Conservation (phyloP, 2,888 invertebrate genomes). For the Sussaba pulchella region DNA sequence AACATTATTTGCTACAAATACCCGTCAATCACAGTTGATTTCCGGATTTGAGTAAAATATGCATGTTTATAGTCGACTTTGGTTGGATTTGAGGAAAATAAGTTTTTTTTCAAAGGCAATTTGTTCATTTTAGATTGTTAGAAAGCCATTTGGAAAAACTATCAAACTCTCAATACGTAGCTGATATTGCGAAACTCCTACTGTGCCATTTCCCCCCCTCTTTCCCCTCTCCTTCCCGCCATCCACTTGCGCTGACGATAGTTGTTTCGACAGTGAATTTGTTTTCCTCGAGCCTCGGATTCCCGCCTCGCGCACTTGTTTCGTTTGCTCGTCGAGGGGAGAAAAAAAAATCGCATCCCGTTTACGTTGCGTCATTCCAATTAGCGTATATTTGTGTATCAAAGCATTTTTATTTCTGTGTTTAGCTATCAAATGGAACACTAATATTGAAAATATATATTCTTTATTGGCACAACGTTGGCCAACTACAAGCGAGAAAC, state of each 20-base stretch:
- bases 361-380: background rate
- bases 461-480: slow-evolving; percentile 31
- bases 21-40: no score
- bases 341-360: slow-evolving; percentile 1
- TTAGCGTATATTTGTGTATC: background rate
- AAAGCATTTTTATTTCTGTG: background rate
- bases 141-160: no score
- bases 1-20: no score
- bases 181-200: no score
- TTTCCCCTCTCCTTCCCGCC: no score
- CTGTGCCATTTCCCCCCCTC: no score
- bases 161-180: no score
- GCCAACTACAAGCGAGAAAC: slow-evolving; percentile 30
- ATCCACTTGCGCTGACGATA: background rate
- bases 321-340: background rate
- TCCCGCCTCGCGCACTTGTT: background rate
- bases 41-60: no score
- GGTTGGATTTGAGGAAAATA: no score
- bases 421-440: slow-evolving; percentile 36
- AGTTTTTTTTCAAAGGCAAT: no score
- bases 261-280: slow-evolving; percentile 36
- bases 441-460: slow-evolving; percentile 31
- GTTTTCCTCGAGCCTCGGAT: background rate
- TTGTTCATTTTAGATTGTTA: no score
- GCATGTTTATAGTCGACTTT: no score